Evolutionary conservation across 2,113 vertebrate species (phyloP).

Genomic region (Burhinus bistriatus): DNA sequence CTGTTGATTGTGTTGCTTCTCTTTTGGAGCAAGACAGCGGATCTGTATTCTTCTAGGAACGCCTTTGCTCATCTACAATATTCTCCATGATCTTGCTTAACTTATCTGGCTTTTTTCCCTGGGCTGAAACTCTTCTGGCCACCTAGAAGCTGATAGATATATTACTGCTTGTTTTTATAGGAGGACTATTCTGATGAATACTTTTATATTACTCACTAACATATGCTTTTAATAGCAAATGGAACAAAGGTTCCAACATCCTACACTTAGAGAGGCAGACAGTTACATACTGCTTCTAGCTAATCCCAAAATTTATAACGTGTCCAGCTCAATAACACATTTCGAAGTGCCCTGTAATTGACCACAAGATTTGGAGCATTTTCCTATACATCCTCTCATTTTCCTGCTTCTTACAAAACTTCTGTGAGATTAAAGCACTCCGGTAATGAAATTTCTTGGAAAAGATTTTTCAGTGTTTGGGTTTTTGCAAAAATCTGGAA

Average conservation of each 20-base stretch:
- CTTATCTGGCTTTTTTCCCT: background rate
- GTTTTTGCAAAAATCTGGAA: background rate
- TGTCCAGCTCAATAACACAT: background rate
- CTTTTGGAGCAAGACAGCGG: background rate
- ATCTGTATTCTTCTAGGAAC: background rate
- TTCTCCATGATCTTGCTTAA: background rate
- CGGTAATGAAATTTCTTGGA: background rate
- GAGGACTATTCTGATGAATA: background rate
- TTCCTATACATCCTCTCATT: background rate
- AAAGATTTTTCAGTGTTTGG: background rate
- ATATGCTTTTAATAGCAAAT: constrained; percentile 45
- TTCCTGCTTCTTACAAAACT: background rate
- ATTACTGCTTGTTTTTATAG: background rate
- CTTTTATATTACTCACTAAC: background rate
- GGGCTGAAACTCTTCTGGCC: background rate
- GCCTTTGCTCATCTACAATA: background rate
- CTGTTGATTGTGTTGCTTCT: background rate
- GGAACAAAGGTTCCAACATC: background rate
- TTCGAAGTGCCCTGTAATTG: background rate
- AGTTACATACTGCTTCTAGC: background rate
- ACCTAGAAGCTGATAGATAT: background rate
- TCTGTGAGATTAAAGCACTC: background rate
- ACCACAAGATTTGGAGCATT: background rate
- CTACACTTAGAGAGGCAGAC: background rate
- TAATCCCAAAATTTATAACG: background rate